phyloP scores from a whole-genome alignment of 2,797 vertebrate genomes.

The Simalia tracyae region DNA sequence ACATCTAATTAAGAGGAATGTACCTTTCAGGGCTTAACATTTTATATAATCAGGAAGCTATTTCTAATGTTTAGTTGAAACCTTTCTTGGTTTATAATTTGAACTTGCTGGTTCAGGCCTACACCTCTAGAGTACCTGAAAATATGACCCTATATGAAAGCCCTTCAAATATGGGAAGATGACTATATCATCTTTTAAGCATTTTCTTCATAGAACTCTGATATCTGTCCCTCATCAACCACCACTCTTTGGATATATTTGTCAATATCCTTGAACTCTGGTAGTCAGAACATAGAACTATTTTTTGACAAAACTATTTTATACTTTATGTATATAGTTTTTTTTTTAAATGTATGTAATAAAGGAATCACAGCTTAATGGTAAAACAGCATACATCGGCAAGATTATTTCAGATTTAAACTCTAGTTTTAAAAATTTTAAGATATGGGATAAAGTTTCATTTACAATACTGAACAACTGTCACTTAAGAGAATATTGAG shows the following conservation, averaged over 20 bases:
- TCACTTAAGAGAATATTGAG: not conserved
- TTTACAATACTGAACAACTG: not conserved
- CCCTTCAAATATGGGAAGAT: not conserved
- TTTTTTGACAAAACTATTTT: constrained; percentile 55
- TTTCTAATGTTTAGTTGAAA: not conserved
- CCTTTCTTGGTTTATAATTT: not conserved
- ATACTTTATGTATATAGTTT: constrained; percentile 16
- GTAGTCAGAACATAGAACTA: not conserved
- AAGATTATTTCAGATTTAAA: not conserved
- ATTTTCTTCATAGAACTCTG: not conserved
- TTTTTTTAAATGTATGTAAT: constrained; percentile 67
- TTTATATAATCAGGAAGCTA: not conserved
- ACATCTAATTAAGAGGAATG: not conserved
- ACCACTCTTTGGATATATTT: not conserved
- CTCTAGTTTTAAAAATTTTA: not conserved
- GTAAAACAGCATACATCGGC: not conserved
- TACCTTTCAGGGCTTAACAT: not conserved
- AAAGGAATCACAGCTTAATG: constrained; percentile 34
- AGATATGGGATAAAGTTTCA: not conserved
- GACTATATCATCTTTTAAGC: too few species aligned
- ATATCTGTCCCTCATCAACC: not conserved
- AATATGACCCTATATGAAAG: not conserved
- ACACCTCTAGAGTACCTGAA: not conserved
- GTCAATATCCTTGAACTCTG: not conserved
- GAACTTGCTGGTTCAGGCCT: not conserved